A percentile compares a stretch with the other conserved stretches of the same genome.
These are phyloP conservation scores for Cephalopterus ornatus DNA, from an alignment of 2,113 vertebrate genomes.

Conservation along the genomic window DNA sequence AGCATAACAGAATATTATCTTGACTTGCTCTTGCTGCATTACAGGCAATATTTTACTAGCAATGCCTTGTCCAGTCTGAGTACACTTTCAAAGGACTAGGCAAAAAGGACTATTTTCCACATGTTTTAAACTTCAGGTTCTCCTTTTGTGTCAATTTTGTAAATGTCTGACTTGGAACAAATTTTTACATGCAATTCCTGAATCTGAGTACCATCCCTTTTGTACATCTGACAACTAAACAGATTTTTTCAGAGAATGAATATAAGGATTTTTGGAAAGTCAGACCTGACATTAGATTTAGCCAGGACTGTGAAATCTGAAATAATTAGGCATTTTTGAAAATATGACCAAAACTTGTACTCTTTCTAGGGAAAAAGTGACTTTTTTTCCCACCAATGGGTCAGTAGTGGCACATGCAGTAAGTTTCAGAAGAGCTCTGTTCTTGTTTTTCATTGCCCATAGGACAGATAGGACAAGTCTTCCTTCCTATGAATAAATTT, in stretches of 20 bases:
- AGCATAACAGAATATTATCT: neutral
- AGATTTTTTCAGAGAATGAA: neutral
- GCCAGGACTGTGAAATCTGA: neutral
- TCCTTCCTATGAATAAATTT: neutral
- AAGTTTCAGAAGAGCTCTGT: neutral
- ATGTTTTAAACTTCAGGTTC: neutral
- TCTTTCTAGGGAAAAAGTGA: neutral
- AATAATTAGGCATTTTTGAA: neutral
- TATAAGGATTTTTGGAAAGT: neutral
- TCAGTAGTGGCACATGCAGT: neutral
- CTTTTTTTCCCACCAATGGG: neutral
- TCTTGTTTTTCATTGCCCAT: neutral
- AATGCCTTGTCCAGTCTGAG: neutral
- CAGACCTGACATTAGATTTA: neutral
- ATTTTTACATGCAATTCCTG: neutral
- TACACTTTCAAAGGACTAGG: neutral
- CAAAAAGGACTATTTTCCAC: neutral
- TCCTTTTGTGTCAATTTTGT: neutral
- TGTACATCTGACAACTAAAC: neutral
- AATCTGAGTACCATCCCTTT: neutral
- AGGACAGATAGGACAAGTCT: neutral
- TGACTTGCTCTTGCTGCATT: neutral
- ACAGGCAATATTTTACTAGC: neutral
- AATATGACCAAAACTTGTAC: neutral
- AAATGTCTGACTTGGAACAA: neutral